Conservation (phyloP, 1,140 invertebrate species). For the Dreissena rostriformis region DNA sequence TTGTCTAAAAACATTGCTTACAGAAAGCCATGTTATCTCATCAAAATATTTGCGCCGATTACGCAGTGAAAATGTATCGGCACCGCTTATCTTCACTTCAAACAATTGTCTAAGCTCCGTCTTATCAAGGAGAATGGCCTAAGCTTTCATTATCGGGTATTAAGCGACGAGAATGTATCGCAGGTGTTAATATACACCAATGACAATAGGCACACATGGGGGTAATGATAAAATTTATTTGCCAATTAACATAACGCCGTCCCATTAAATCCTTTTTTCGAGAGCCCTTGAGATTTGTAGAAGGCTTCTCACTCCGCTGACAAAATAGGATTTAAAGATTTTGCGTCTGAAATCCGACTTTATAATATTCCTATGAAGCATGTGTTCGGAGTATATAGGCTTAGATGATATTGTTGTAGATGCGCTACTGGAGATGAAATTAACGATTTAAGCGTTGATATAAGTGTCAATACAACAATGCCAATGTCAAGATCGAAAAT, state of each 20-base stretch:
- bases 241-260: conserved; percentile 41
- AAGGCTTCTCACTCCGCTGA: conserved; percentile 5
- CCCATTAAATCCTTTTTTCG: conserved; percentile 33
- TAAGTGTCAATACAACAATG: too few relatives aligned
- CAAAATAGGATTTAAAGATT: not conserved
- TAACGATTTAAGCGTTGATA: too few relatives aligned
- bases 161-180: not conserved
- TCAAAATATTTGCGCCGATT: not conserved
- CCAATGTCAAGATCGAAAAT: too few relatives aligned
- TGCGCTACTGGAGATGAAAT: too few relatives aligned
- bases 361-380: too few relatives aligned
- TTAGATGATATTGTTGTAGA: too few relatives aligned
- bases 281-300: conserved; percentile 14
- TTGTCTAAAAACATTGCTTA: not conserved
- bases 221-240: conserved; percentile 29
- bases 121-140: conserved; percentile 29
- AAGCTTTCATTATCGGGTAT: conserved; percentile 11
- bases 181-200: conserved; percentile 11
- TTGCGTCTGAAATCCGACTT: too few relatives aligned
- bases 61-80: not conserved
- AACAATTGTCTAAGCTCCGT: not conserved
- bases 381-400: too few relatives aligned
- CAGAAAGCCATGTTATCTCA: not conserved
- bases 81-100: not conserved
- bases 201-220: conserved; percentile 19